Base-by-base conservation (phyloP, 2,113 vertebrate genomes). In the Azemiops feae region DNA sequence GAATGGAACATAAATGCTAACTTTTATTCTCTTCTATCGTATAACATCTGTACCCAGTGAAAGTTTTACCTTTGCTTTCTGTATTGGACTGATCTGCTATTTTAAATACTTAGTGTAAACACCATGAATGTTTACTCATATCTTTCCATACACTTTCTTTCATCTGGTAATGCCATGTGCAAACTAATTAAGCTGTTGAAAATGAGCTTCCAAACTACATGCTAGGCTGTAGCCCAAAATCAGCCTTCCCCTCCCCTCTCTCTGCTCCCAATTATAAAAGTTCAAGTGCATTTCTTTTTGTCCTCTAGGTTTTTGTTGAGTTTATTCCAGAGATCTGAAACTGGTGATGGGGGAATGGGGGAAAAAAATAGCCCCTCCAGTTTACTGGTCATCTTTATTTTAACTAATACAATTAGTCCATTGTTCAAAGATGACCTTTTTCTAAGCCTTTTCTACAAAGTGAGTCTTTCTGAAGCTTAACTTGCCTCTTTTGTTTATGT, bases 401-500 rank as follows among this genome's bases (percentile, higher is more conserved):
- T 43, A 89, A 18, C 10, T 39, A 8, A 58, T 90, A 58, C 0
- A 1, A 43, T 0, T 88, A 18, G 10, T 1, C 1, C 4, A 54
- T 91, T 81, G 69, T 81, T 81, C 69, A 20, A 39, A 81, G 69
- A 39, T 81, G 69, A 20, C 16, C 69, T 81, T 81, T 81, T 39
- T 20, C 69, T 81, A 39, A 39, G 89, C 27, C 11, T 86, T 81
- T 30, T 27, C 86, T 86, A 55, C 85, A 92, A 92, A 91, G 43
- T 90, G 86, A 90, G 87, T 96, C 94, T 96, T 39, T 8, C 88
- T 89, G 92, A 60, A 87, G 45, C 81, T 95, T 93, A 47, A 47
- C 25, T 50, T 87, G 85, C 11, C 9, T 85, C 91, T 93, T 94
- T 92, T 92, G 91, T 55, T 91, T 54, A 10, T 34, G 3, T 2